These are phyloP conservation scores for Luperina testacea DNA, from an alignment of 2,888 invertebrate species.

Conservation along the genomic window DNA sequence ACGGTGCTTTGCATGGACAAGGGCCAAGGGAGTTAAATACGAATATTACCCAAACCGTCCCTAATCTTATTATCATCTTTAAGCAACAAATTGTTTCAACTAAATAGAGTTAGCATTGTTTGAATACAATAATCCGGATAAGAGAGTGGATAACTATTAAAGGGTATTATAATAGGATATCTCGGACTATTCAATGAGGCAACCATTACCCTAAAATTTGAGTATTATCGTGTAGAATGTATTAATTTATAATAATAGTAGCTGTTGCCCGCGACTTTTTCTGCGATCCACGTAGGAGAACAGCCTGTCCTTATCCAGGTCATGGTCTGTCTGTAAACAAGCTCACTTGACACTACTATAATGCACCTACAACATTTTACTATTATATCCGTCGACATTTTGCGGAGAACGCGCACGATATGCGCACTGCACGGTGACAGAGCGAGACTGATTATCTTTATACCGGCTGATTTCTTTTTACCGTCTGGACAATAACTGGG, in stretches of 20 bases:
- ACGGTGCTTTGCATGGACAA: constrained; percentile 13
- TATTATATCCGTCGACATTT: too few species aligned
- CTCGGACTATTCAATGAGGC: constrained; percentile 51
- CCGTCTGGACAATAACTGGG: too few species aligned
- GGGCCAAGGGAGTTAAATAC: constrained; percentile 47
- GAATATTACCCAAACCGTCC: constrained; percentile 58
- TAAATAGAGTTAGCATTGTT: constrained; percentile 60
- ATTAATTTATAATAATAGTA: not conserved
- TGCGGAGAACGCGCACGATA: too few species aligned
- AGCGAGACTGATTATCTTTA: too few species aligned
- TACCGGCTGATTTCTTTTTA: too few species aligned
- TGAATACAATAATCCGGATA: constrained; percentile 61
- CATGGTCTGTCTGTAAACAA: not conserved
- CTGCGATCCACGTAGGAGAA: not conserved
- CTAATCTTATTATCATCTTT: constrained; percentile 61
- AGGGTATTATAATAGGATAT: constrained; percentile 47
- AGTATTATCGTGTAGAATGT: constrained; percentile 20
- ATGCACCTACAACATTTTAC: too few species aligned
- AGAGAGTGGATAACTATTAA: constrained; percentile 62
- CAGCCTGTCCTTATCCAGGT: not conserved
- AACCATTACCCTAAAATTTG: constrained; percentile 43
- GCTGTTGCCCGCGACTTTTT: not conserved
- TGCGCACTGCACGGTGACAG: too few species aligned
- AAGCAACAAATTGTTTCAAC: constrained; percentile 58
- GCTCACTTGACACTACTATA: too few species aligned